Evolutionary conservation across 2,113 vertebrate species (phyloP), one percentile per base, ranked within the genome.

Genomic region (Hypanus sabinus): DNA sequence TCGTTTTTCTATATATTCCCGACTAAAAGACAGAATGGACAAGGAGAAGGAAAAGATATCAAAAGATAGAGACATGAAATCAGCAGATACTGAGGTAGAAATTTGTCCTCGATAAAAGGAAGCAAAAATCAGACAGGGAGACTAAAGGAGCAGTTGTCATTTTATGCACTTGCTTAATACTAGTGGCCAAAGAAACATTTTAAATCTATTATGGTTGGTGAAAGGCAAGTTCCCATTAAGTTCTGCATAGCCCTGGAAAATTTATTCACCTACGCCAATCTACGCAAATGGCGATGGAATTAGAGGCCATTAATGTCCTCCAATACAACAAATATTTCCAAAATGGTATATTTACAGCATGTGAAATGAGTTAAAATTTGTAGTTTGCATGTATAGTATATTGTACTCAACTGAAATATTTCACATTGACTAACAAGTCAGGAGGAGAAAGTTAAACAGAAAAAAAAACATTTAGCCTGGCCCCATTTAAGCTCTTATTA

Each of bases 1-100:
- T 96, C 97, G 97, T 96, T 98, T 99, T 94, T 99, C 98, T 95
- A 97, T 96, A 95, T 98, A 98, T 94, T 98, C 98, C 2, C 97
- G 98, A 96, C 99, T 99, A 96, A 93, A 60, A 94, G 85, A 96
- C 94, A 96, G 95, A 73, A 93, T 20, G 73, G 91, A 93, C 24
- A 75, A 75, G 71, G 36, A 93, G 30, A 71, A 30, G 70, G 27
- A 22, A 73, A 30, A 93, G 68, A 24, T 22, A 38, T 11, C 68
- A 93, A 30, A 33, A 88, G 60, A 68, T 3, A 33, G 85, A 8
- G n/a, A 33, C 30, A 33, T 0, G 5, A 62, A 5, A 2, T 65
- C 16, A 68, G 27, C 60, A 65, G 14, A 65, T 90, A 36, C n/a
- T 36, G 71, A 73, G 71, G 71, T 73, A 73, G 18, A 22, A 73